Conservation (phyloP, 2,888 invertebrate genomes). For the Lymantria dispar region DNA sequence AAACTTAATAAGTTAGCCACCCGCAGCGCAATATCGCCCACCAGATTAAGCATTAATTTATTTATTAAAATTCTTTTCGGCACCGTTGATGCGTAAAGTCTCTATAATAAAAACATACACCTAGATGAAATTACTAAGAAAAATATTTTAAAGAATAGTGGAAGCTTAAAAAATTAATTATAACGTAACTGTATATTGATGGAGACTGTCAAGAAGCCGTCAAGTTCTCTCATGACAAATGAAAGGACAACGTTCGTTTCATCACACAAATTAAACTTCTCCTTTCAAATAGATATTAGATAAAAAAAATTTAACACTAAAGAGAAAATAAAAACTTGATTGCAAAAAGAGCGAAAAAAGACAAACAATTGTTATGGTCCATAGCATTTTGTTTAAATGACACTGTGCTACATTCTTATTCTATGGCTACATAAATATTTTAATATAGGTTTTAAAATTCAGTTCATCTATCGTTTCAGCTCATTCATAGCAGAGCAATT, state of each 20-base stretch:
- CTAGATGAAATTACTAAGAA: conserved; percentile 8
- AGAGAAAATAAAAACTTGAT: no score
- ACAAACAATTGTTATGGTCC: no score
- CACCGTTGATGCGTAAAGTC: conserved; percentile 15
- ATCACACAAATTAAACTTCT: conserved; percentile 11
- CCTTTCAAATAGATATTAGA: background rate
- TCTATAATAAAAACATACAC: conserved; percentile 10
- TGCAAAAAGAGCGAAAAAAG: no score
- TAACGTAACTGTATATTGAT: conserved; percentile 35
- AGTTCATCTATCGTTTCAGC: no score
- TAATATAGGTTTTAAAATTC: no score
- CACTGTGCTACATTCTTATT: no score
- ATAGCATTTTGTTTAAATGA: no score
- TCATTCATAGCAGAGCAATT: no score
- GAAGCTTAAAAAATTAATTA: conserved; percentile 30
- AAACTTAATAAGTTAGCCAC: conserved; percentile 47
- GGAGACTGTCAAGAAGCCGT: conserved; percentile 18
- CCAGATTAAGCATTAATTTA: conserved; percentile 38
- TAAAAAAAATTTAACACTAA: background rate
- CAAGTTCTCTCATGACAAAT: conserved; percentile 38
- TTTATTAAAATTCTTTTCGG: conserved; percentile 32
- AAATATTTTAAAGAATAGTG: conserved; percentile 11
- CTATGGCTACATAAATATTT: no score
- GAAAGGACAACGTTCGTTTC: conserved; percentile 32
- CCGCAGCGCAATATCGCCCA: conserved; percentile 48